Evolutionary conservation across 2,113 vertebrate genomes (phyloP), one percentile per base, ranked within the genome.

Genomic region (Triplophysa siluroides): DNA sequence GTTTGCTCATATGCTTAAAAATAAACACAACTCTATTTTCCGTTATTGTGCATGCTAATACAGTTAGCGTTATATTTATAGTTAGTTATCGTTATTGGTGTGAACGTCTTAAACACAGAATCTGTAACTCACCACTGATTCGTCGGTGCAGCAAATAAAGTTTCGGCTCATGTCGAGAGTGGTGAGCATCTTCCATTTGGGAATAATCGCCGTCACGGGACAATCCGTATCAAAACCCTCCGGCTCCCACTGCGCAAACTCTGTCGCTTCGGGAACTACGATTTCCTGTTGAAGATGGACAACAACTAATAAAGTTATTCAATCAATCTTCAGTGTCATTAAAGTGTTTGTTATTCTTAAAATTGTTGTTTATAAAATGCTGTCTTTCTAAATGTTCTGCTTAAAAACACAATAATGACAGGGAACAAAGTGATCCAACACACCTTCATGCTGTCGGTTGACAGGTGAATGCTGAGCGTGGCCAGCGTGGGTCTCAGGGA

Each of bases 121-220:
- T n/a, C 11, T 4, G 1, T 29, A n/a, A 76, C 96, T 89, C 92
- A 99, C 98, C 96, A 98, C 95, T 23, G 98, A 97, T 78, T 92
- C 89, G 71, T 99, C 98, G 23, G 98, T 96, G 89, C 85, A 79
- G 38, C 90, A 85, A 88, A 99, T 96, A 83, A 86, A 84, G 78
- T 99, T 99, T 89, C 95, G 94, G 88, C 97, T 99, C 95, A 99
- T 95, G 92, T 99, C 98, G 80, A 99, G 90, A 0, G 97, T 96
- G 18, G 97, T 99, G 87, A 99, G 89, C 16, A 90, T 92, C 81
- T 86, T 94, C 98, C 98, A 99, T 0, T 91, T 93, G 1, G 97
- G 96, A 67, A 99, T 95, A 77, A 98, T 74, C 0, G 97, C 96
- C 0, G 95, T 96, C 82, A 98, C 95, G 0, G 95, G 93, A 85